phyloP scores from a whole-genome alignment of 2,797 vertebrate genomes.

The Gymnodraco acuticeps region DNA sequence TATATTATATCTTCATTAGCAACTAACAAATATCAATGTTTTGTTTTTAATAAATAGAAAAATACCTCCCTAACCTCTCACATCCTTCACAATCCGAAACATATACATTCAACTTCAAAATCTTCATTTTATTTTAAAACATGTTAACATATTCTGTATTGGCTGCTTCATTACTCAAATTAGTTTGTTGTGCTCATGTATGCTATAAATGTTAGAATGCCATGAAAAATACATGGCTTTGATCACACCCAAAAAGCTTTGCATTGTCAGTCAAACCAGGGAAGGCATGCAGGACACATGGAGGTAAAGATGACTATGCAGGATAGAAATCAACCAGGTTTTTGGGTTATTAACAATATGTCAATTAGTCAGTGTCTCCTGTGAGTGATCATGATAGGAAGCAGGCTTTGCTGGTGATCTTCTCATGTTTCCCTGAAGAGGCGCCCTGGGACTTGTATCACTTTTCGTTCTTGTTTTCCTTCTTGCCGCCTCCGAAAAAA shows the following conservation, averaged over 20 bases:
- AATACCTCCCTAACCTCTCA: neutral
- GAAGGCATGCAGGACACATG: neutral
- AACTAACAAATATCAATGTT: neutral
- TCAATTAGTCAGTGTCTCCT: conserved; percentile 11
- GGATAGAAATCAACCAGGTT: neutral
- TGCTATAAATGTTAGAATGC: conserved; percentile 20
- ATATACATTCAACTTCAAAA: neutral
- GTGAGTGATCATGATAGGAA: neutral
- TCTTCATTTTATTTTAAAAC: conserved; percentile 22
- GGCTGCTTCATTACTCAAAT: conserved; percentile 1
- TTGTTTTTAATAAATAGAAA: neutral
- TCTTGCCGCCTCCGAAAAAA: conserved; percentile 64
- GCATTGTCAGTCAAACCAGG: neutral
- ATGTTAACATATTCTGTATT: neutral
- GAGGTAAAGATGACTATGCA: neutral
- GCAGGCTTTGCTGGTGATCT: conserved; percentile 49
- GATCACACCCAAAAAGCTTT: neutral
- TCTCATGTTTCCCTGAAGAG: conserved; percentile 21
- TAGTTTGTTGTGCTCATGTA: neutral
- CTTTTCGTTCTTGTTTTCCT: conserved; percentile 61
- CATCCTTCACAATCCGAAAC: neutral
- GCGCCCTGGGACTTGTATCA: conserved; percentile 23
- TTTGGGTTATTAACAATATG: neutral
- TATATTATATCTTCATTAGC: neutral
- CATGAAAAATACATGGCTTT: neutral